Percentiles rank a stretch among this genome's conserved stretches.
phyloP scores from a whole-genome alignment of 2,113 vertebrate species.

The human (Homo sapiens) region GRCh38 chr1:109366001-109366500 shows the following conservation, averaged over 20 bases:
- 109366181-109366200: slow-evolving; percentile 36
- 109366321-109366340: background rate
- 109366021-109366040: background rate
- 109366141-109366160: slow-evolving; percentile 14
- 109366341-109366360: background rate
- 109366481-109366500: background rate
- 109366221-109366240: background rate
- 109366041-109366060: background rate
- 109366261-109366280: background rate
- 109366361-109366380: background rate
- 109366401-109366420: background rate
- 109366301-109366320: background rate
- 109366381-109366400: slow-evolving; percentile 7
- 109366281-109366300: background rate
- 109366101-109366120: background rate
- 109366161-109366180: background rate
- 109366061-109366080: background rate
- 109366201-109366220: background rate
- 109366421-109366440: background rate
- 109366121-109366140: background rate
- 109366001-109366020: background rate
- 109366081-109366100: background rate
- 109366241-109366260: background rate
- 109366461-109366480: slow-evolving; percentile 18
- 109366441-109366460: background rate